Percentiles rank a stretch among this genome's conserved stretches.
These are phyloP conservation scores for Perca flavescens DNA, from an alignment of 2,113 vertebrate species.

Conservation along the genomic window DNA sequence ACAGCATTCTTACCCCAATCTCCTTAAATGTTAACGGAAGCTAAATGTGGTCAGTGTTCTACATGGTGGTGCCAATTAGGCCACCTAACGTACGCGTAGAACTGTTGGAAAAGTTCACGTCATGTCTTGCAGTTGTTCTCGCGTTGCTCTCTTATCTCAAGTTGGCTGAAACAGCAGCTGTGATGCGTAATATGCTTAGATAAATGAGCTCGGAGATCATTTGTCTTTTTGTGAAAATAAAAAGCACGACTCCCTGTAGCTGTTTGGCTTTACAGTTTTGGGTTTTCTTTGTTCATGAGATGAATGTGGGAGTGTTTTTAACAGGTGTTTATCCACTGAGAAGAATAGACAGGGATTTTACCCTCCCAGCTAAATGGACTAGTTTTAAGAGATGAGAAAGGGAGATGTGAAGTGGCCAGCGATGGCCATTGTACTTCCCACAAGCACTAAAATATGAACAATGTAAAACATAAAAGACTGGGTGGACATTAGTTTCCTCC, in stretches of 20 bases:
- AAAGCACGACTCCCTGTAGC: slow-evolving; percentile 4
- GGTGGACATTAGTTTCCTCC: slow-evolving; percentile 56
- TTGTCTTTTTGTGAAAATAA: slow-evolving; percentile 51
- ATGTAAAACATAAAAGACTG: slow-evolving; percentile 44
- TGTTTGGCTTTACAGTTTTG: slow-evolving; percentile 21
- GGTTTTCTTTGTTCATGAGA: slow-evolving; percentile 15
- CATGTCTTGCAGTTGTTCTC: slow-evolving; percentile 23
- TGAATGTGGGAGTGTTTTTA: slow-evolving; percentile 3
- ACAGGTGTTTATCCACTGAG: slow-evolving; percentile 14
- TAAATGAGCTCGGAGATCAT: slow-evolving; percentile 26
- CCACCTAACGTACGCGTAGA: not conserved
- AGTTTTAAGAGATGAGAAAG: slow-evolving; percentile 31
- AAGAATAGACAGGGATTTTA: slow-evolving; percentile 43
- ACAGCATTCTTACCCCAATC: slow-evolving; percentile 33
- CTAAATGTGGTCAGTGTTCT: slow-evolving; percentile 62
- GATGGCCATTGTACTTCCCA: slow-evolving; percentile 40
- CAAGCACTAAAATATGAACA: slow-evolving; percentile 38
- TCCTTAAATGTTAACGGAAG: slow-evolving; percentile 61
- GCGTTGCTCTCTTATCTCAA: slow-evolving; percentile 35
- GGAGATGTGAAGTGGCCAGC: slow-evolving; percentile 51
- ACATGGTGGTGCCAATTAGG: slow-evolving; percentile 62
- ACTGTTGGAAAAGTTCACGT: slow-evolving; percentile 51
- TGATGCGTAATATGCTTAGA: not conserved
- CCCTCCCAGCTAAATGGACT: slow-evolving; percentile 41
- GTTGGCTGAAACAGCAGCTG: slow-evolving; percentile 53